Percentiles rank a stretch among this genome's conserved stretches.
phyloP scores from a whole-genome alignment of 2,888 invertebrate species.

The Diloba caeruleocephala region DNA sequence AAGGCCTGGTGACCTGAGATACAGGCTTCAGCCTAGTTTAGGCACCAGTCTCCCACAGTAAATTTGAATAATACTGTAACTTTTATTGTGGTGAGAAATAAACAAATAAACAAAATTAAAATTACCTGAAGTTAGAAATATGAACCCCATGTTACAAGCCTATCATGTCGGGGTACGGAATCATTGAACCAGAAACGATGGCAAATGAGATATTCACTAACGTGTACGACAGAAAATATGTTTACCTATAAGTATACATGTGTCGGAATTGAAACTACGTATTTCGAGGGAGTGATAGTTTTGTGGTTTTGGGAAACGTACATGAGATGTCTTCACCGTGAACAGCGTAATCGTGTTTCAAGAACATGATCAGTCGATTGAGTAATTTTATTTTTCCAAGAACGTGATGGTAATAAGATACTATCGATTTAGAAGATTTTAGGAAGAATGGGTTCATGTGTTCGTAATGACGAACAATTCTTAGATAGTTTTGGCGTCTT shows the following conservation, averaged over 20 bases:
- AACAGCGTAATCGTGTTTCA: conserved; percentile 24
- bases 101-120: conserved; percentile 45
- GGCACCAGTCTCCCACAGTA: too few relatives aligned
- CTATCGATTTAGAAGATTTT: too few relatives aligned
- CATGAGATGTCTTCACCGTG: conserved; percentile 14
- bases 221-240: conserved; percentile 29
- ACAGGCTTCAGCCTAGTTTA: too few relatives aligned
- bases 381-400: too few relatives aligned
- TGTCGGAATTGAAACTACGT: conserved; percentile 44
- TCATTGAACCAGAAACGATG: conserved; percentile 47
- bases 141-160: conserved; percentile 36
- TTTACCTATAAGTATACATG: conserved; percentile 42
- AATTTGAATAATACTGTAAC: too few relatives aligned
- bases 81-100: too few relatives aligned
- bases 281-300: conserved; percentile 29
- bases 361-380: background rate
- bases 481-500: too few relatives aligned
- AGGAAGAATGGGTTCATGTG: too few relatives aligned
- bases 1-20: too few relatives aligned
- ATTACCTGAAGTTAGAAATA: conserved; percentile 38
- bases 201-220: conserved; percentile 52
- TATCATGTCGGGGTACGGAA: conserved; percentile 42
- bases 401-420: too few relatives aligned
- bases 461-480: too few relatives aligned
- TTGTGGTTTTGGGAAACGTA: conserved; percentile 34